These are phyloP conservation scores for Timandra comae DNA, from an alignment of 2,888 invertebrate species.

Conservation along the genomic window DNA sequence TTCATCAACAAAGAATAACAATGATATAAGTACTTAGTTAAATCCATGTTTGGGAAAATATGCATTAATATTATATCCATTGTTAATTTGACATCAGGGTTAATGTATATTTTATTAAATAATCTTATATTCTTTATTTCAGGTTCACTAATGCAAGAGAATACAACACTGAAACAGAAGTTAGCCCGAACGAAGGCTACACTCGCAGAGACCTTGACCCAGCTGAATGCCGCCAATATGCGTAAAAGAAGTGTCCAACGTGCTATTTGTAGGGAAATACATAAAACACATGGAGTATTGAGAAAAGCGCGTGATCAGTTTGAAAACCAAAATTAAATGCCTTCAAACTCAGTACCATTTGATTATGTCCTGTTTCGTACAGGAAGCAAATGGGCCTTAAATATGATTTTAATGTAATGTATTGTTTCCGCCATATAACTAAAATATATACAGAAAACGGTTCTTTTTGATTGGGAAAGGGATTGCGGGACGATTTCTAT, in stretches of 20 bases:
- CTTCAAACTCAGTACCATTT: background rate
- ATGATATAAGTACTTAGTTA: no score
- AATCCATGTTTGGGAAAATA: no score
- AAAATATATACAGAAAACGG: no score
- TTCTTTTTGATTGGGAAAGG: no score
- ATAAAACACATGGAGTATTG: conserved; percentile 86
- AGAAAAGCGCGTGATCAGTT: conserved; percentile 85
- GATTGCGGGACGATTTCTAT: no score
- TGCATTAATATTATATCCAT: background rate
- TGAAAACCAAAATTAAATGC: conserved; percentile 56
- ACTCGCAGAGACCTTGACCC: conserved; percentile 85
- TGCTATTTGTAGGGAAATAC: conserved; percentile 87
- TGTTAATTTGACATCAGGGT: background rate
- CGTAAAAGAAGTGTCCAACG: conserved; percentile 89
- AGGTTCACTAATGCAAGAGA: conserved; percentile 78
- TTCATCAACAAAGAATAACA: no score
- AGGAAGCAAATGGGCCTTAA: no score
- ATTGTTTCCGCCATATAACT: background rate
- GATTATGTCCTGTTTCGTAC: conserved; percentile 1
- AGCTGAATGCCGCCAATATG: conserved; percentile 85
- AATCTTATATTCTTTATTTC: conserved; percentile 20
- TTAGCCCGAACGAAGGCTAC: conserved; percentile 83
- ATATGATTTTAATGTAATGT: conserved; percentile 1
- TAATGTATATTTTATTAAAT: background rate
- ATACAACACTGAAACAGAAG: conserved; percentile 82